Evolutionary conservation across 2,888 invertebrate genomes (phyloP).

Genomic region (Ernsta delagoae): DNA sequence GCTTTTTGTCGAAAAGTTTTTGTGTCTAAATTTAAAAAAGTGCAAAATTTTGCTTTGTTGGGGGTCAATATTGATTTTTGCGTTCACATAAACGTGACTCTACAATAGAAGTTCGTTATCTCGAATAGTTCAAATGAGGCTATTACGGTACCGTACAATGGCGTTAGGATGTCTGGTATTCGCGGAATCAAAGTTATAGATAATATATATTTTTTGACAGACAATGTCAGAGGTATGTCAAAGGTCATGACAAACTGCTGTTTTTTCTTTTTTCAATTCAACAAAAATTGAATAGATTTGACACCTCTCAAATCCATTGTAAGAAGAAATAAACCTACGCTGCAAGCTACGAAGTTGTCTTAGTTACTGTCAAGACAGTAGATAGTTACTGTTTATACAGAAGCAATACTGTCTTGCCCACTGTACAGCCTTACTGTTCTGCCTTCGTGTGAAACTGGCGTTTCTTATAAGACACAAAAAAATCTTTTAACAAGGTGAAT

Average conservation of each 20-base stretch:
- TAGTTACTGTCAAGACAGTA: too few relatives aligned
- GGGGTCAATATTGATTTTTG: slow-evolving; percentile 82
- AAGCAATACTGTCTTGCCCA: too few relatives aligned
- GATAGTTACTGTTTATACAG: too few relatives aligned
- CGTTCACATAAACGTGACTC: slow-evolving; percentile 54
- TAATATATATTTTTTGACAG: slow-evolving; percentile 9
- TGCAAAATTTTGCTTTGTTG: slow-evolving; percentile 77
- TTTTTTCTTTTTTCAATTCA: too few relatives aligned
- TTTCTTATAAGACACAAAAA: too few relatives aligned
- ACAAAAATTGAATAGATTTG: too few relatives aligned
- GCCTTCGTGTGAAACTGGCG: too few relatives aligned
- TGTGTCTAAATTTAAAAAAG: slow-evolving; percentile 75
- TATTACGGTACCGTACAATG: slow-evolving; percentile 58
- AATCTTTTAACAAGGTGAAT: too few relatives aligned
- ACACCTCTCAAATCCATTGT: too few relatives aligned
- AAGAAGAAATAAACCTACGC: too few relatives aligned
- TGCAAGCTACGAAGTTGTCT: too few relatives aligned
- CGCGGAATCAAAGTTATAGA: slow-evolving; percentile 12
- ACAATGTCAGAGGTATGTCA: slow-evolving; percentile 12
- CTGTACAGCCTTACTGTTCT: too few relatives aligned
- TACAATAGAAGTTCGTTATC: slow-evolving; percentile 79
- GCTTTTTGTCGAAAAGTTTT: slow-evolving; percentile 65
- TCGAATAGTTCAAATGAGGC: slow-evolving; percentile 63
- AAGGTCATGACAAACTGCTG: slow-evolving; percentile 19
- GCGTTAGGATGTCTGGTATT: slow-evolving; percentile 12